These are phyloP conservation scores for Cyclophora punctaria DNA, from an alignment of 2,888 invertebrate genomes.

Conservation along the genomic window DNA sequence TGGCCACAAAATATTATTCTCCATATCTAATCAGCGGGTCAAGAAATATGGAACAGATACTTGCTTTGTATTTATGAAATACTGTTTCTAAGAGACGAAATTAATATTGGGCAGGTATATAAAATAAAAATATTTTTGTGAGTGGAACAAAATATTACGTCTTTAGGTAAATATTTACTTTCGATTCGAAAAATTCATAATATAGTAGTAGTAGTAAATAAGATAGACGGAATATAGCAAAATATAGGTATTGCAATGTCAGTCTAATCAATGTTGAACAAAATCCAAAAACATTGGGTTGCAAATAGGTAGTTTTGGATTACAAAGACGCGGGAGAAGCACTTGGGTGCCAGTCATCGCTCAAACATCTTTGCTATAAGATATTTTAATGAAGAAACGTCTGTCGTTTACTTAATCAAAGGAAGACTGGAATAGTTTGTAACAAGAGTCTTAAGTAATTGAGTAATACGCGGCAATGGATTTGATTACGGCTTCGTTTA, in stretches of 20 bases:
- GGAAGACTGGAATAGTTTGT: constrained; percentile 45
- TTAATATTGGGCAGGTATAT: background rate
- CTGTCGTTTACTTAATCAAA: constrained; percentile 52
- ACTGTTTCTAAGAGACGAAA: constrained; percentile 23
- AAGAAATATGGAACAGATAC: constrained; percentile 54
- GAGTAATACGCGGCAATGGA: constrained; percentile 26
- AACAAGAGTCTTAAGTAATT: constrained; percentile 23
- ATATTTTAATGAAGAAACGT: constrained; percentile 60
- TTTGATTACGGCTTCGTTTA: constrained; percentile 31
- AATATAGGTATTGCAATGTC: too few relatives aligned
- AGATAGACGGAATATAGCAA: too few relatives aligned
- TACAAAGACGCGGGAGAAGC: constrained; percentile 36
- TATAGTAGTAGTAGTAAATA: too few relatives aligned
- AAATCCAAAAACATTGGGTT: too few relatives aligned
- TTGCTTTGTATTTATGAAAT: constrained; percentile 44
- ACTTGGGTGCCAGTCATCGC: constrained; percentile 25
- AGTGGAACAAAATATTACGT: too few relatives aligned
- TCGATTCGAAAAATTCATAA: too few relatives aligned
- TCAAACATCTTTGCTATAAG: constrained; percentile 29
- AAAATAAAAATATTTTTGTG: too few relatives aligned
- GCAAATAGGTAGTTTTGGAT: constrained; percentile 18
- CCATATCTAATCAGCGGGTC: constrained; percentile 64
- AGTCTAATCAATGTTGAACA: too few relatives aligned
- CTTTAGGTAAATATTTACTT: too few relatives aligned
- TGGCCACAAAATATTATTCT: constrained; percentile 58